Conservation (phyloP, 2,888 invertebrate genomes). For the Callyntrura guangdongensis region DNA sequence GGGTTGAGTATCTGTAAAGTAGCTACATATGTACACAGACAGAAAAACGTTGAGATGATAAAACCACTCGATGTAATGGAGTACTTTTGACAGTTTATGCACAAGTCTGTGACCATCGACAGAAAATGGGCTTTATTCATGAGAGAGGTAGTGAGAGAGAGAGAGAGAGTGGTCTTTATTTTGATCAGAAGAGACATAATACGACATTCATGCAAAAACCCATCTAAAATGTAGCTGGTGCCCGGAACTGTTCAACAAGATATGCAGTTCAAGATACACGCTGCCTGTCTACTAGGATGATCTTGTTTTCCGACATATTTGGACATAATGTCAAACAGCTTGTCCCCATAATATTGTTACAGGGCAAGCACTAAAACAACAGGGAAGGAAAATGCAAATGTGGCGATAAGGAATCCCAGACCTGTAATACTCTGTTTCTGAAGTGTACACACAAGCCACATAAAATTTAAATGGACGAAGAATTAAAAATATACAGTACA, state of each 20-base stretch:
- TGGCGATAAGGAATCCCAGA: slow-evolving; percentile 14
- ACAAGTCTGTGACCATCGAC: background rate
- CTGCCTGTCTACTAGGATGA: background rate
- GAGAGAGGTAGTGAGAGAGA: too few species aligned
- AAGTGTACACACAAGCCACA: too few species aligned
- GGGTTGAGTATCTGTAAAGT: too few species aligned
- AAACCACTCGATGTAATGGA: background rate
- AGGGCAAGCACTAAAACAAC: background rate
- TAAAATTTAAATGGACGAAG: too few species aligned
- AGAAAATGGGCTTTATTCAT: background rate
- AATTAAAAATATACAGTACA: too few species aligned
- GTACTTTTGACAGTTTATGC: background rate
- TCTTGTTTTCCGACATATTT: slow-evolving; percentile 52
- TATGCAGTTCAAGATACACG: too few species aligned
- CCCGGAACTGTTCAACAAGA: background rate
- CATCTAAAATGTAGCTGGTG: background rate
- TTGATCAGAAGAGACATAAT: background rate
- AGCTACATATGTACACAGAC: too few species aligned
- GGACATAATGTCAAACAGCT: slow-evolving; percentile 7
- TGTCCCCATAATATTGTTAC: background rate
- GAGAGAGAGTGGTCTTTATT: too few species aligned
- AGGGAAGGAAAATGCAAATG: slow-evolving; percentile 40
- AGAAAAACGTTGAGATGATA: background rate
- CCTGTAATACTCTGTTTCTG: too few species aligned
- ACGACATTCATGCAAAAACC: background rate